A percentile compares a stretch with the other conserved stretches of the same genome.
phyloP scores from a whole-genome alignment of 2,797 vertebrate species.

The Chrysocyon brachyurus region DNA sequence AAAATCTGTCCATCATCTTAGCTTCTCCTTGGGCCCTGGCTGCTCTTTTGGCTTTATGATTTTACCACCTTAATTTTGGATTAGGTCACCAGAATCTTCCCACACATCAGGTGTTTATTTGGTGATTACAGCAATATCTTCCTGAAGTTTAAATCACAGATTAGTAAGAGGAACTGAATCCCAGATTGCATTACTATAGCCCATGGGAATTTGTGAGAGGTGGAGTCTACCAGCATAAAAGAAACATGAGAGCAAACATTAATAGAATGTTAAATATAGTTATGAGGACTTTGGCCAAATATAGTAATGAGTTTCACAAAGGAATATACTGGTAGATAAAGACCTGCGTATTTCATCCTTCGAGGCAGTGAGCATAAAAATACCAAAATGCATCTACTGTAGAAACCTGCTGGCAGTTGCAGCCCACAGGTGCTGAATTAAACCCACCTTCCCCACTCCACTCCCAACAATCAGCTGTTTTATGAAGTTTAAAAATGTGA shows the following conservation, averaged over 20 bases:
- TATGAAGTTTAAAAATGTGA: constrained; percentile 42
- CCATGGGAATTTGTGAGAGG: constrained; percentile 8
- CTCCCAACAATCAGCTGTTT: background rate
- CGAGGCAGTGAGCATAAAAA: constrained; percentile 5
- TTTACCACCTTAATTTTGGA: constrained; percentile 28
- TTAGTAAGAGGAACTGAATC: constrained; percentile 62
- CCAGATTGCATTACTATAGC: constrained; percentile 18
- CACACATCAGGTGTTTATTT: constrained; percentile 59
- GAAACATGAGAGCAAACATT: constrained; percentile 10
- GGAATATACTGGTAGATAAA: constrained; percentile 38
- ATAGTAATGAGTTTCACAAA: constrained; percentile 45
- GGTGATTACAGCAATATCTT: background rate
- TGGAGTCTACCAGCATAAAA: constrained; percentile 10
- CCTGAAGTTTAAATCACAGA: constrained; percentile 43
- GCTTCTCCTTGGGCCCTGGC: background rate
- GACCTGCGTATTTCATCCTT: constrained; percentile 54
- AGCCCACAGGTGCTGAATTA: constrained; percentile 1
- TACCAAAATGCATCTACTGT: constrained; percentile 18
- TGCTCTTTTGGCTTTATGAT: background rate
- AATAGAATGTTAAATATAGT: background rate
- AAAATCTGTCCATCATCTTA: background rate
- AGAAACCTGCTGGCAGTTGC: background rate
- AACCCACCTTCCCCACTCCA: background rate
- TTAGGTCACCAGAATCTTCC: constrained; percentile 36
- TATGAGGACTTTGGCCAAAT: constrained; percentile 48